Percentiles rank a stretch among this genome's conserved stretches.
Evolutionary conservation across 2,888 invertebrate species (phyloP).

Genomic region (Rhabditoides inermis): DNA sequence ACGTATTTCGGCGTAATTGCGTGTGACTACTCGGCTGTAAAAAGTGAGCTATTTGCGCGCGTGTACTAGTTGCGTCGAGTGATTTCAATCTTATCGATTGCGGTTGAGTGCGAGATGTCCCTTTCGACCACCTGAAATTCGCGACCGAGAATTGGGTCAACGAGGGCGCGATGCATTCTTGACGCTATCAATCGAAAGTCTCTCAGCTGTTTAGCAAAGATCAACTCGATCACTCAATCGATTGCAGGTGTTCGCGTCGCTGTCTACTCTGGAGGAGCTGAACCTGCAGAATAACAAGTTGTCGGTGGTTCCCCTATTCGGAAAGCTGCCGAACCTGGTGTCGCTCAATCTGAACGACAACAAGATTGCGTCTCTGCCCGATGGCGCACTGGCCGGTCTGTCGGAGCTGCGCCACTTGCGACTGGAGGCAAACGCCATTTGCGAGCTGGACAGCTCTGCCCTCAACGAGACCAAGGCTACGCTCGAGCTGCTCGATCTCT

Average conservation of each 20-base stretch:
- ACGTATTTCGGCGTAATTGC: no score
- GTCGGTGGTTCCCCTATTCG: constrained; percentile 30
- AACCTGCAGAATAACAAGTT: constrained; percentile 31
- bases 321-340: constrained; percentile 19
- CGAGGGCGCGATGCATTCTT: no score
- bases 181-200: no score
- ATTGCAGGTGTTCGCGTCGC: constrained; percentile 15
- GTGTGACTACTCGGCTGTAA: no score
- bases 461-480: constrained; percentile 35
- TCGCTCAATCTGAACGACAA: constrained; percentile 27
- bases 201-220: no score
- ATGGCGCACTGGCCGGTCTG: constrained; percentile 22
- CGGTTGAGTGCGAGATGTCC: no score
- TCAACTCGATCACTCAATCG: no score
- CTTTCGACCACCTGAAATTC: no score
- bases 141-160: no score
- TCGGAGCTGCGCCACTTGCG: constrained; percentile 26
- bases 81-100: no score
- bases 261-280: constrained; percentile 29
- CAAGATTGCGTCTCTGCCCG: constrained; percentile 24
- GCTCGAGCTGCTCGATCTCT: constrained; percentile 72
- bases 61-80: no score
- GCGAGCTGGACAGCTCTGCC: constrained; percentile 33
- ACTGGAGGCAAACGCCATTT: constrained; percentile 37
- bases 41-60: no score